These are phyloP conservation scores for Conus canariensis DNA, from an alignment of 2,888 invertebrate species.

Conservation along the genomic window DNA sequence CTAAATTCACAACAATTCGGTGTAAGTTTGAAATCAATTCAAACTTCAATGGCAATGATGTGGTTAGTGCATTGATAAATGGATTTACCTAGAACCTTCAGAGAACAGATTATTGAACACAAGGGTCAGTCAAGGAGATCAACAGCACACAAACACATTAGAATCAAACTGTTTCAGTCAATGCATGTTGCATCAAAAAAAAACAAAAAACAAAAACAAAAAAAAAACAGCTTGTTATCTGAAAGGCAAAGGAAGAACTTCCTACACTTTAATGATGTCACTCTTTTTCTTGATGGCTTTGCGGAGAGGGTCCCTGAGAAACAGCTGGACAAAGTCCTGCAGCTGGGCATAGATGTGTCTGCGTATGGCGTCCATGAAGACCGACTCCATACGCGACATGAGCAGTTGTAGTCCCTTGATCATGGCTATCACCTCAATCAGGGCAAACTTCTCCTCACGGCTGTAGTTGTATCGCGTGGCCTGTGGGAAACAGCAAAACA, in stretches of 20 bases:
- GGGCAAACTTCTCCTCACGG: constrained; percentile 97
- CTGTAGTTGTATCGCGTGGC: constrained; percentile 98
- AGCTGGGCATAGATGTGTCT: constrained; percentile 96
- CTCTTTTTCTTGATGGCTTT: constrained; percentile 99
- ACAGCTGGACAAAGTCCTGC: constrained; percentile 96
- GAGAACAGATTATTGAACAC: too few relatives aligned
- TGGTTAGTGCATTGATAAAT: too few relatives aligned
- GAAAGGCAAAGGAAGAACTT: not conserved
- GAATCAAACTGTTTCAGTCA: too few relatives aligned
- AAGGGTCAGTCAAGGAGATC: too few relatives aligned
- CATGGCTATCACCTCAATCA: constrained; percentile 99
- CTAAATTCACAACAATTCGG: too few relatives aligned
- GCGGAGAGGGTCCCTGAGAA: constrained; percentile 92
- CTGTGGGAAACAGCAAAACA: constrained; percentile 77
- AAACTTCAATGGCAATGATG: too few relatives aligned
- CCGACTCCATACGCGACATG: constrained; percentile 98
- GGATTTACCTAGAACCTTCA: too few relatives aligned
- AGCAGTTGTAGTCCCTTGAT: constrained; percentile 95
- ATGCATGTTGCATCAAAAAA: too few relatives aligned
- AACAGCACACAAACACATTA: too few relatives aligned
- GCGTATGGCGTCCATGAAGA: constrained; percentile 93
- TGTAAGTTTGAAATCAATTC: too few relatives aligned
- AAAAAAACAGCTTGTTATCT: too few relatives aligned
- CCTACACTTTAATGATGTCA: constrained; percentile 86
- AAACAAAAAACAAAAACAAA: too few relatives aligned